Conservation (phyloP, 2,888 invertebrate species). For the Pachydiplax longipennis region DNA sequence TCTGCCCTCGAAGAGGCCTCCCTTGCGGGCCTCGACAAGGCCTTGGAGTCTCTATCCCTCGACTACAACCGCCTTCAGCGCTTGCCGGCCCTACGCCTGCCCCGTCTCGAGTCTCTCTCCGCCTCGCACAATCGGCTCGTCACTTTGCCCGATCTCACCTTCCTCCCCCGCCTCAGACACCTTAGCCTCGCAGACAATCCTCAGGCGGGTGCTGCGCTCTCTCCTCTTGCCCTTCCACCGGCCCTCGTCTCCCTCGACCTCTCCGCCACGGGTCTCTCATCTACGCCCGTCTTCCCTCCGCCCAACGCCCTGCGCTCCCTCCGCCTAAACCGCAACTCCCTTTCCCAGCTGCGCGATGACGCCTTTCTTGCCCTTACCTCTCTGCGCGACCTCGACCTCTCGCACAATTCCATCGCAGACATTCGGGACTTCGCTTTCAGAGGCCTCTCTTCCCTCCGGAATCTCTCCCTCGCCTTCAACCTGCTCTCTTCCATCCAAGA, state of each 20-base stretch:
- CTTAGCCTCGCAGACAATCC: conserved; percentile 79
- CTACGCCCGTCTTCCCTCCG: conserved; percentile 86
- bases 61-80: conserved; percentile 77
- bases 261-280: conserved; percentile 79
- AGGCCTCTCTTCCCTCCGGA: conserved; percentile 51
- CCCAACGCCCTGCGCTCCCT: conserved; percentile 78
- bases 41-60: conserved; percentile 73
- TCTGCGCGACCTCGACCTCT: conserved; percentile 30
- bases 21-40: conserved; percentile 78
- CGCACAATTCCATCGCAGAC: conserved; percentile 45
- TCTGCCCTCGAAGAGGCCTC: conserved; percentile 75
- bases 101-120: conserved; percentile 73
- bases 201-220: conserved; percentile 77
- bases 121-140: conserved; percentile 81
- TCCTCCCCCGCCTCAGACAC: conserved; percentile 52
- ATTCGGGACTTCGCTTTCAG: conserved; percentile 44
- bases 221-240: conserved; percentile 71
- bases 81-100: conserved; percentile 70
- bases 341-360: conserved; percentile 71
- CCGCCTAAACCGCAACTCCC: conserved; percentile 73
- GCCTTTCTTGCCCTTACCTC: conserved; percentile 62
- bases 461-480: conserved; percentile 76
- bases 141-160: conserved; percentile 65
- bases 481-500: conserved; percentile 79
- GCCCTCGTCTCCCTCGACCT: conserved; percentile 82